Base-by-base conservation (phyloP, 2,888 invertebrate species). In the Himalopsyche anomala region DNA sequence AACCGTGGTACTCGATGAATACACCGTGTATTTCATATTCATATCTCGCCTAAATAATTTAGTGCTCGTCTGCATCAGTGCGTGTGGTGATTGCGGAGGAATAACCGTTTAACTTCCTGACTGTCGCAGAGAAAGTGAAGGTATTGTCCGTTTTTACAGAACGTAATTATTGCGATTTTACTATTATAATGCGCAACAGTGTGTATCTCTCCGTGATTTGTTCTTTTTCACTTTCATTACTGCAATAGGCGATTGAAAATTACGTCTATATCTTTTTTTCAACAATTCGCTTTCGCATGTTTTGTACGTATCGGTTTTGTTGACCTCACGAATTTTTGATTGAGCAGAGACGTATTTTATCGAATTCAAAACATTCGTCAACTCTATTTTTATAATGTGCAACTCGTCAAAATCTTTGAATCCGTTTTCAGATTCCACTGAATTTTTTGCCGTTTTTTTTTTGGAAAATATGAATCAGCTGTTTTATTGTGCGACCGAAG, bases 201-300 rank as follows among this genome's bases (percentile, higher is more conserved):
- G 86, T 86, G 84, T 81, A 82, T 84, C 74, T 80, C 84, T 84
- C 85, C 87, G 83, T 85, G 87, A 87, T 85, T 85, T 84, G 85
- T 56, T 86, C 56, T 83, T 80, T 87, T 87, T 87, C 85, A 83
- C 87, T 87, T 85, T 87, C 85, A 83, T 87, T 85, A 56, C 79
- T 38, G 38, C 69, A 69, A 69, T 15, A 11, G 12, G 36, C 28
- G 74, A 51, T 74, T 36, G 28, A 15, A 74, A 12, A 36, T 38
- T 38, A 38, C 74, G 12, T 12, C 12, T 36, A 74, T 36, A 74
- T 74, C 38, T 74, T 74, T 36, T 74, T 28, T 74, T 28, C 28
- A 12, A 38, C 74, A 38, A 38, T 74, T 36, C 15, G 2, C 15
- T 74, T 74, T 74, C 74, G 74, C 12, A 15, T 74, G 4, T 74